phyloP scores from a whole-genome alignment of 2,888 invertebrate species.

The Lasioglossum malachurum region DNA sequence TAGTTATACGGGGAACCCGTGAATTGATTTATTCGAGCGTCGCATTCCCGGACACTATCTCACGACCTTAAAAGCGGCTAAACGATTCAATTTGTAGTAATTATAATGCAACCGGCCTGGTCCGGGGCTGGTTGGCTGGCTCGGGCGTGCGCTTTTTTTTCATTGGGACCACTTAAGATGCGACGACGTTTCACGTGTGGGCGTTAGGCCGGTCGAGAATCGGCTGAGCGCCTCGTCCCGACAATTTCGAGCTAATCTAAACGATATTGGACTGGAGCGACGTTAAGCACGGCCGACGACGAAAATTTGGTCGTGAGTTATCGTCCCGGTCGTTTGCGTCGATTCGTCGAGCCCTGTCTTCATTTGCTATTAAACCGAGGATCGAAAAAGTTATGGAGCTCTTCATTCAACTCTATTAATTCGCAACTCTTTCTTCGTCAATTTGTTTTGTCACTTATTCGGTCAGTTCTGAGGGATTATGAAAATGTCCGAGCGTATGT shows the following conservation, averaged over 20 bases:
- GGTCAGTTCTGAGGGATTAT: not conserved
- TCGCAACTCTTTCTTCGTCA: not conserved
- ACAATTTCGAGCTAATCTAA: slow-evolving; percentile 71
- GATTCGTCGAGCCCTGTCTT: not conserved
- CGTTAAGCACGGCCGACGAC: slow-evolving; percentile 44
- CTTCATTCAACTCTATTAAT: not conserved
- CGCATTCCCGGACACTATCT: slow-evolving; percentile 76
- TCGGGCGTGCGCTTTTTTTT: slow-evolving; percentile 60
- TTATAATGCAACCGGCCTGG: slow-evolving; percentile 78
- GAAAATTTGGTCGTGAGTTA: slow-evolving; percentile 44
- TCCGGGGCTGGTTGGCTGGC: slow-evolving; percentile 36
- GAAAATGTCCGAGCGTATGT: too few species aligned
- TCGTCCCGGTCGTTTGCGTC: slow-evolving; percentile 6
- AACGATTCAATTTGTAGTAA: slow-evolving; percentile 81
- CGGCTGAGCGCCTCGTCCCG: slow-evolving; percentile 51
- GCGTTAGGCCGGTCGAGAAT: slow-evolving; percentile 55
- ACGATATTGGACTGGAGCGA: slow-evolving; percentile 68
- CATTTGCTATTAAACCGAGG: slow-evolving; percentile 17
- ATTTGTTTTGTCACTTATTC: not conserved
- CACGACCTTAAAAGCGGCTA: slow-evolving; percentile 78
- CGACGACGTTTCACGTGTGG: slow-evolving; percentile 74
- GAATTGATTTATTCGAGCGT: slow-evolving; percentile 69
- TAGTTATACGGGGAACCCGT: slow-evolving; percentile 34
- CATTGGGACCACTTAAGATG: slow-evolving; percentile 73
- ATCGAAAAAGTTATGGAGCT: not conserved